Conservation (phyloP, 2,797 vertebrate species). For the Chelon auratus region DNA sequence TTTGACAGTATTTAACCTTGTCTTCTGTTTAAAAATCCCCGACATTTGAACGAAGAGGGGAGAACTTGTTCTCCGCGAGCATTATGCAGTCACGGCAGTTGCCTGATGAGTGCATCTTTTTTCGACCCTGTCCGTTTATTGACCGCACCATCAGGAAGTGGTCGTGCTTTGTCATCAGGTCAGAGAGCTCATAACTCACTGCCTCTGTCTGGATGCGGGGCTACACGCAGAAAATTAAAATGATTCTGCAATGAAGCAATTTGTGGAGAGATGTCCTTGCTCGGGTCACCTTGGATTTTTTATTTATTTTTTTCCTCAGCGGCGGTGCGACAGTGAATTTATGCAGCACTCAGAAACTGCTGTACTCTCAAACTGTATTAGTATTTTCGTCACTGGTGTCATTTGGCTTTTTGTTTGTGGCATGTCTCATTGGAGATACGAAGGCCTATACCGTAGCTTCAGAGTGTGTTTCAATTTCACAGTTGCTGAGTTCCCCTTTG, state of each 20-base stretch:
- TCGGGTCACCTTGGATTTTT: slow-evolving; percentile 76
- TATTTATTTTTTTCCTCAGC: slow-evolving; percentile 34
- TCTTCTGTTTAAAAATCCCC: slow-evolving; percentile 30
- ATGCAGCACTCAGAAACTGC: slow-evolving; percentile 60
- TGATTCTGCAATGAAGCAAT: slow-evolving; percentile 82
- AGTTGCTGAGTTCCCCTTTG: slow-evolving; percentile 33
- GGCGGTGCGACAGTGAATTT: slow-evolving; percentile 56
- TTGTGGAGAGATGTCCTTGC: slow-evolving; percentile 65
- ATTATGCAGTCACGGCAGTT: slow-evolving; percentile 27
- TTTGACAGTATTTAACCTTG: slow-evolving; percentile 52
- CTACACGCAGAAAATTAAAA: slow-evolving; percentile 78
- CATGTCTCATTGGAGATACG: slow-evolving; percentile 10
- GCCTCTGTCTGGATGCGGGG: slow-evolving; percentile 57
- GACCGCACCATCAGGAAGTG: slow-evolving; percentile 75
- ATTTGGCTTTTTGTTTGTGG: slow-evolving; percentile 31
- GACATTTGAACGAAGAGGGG: slow-evolving; percentile 41
- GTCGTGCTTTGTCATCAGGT: slow-evolving; percentile 83
- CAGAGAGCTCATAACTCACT: slow-evolving; percentile 74
- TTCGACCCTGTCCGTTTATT: slow-evolving; percentile 77
- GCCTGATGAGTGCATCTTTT: slow-evolving; percentile 62
- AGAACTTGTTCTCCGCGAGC: slow-evolving; percentile 37
- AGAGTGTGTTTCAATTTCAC: slow-evolving; percentile 35
- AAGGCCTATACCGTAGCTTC: background rate
- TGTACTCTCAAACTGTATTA: slow-evolving; percentile 47
- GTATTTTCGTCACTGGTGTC: slow-evolving; percentile 54